phyloP scores from a whole-genome alignment of 2,113 vertebrate species.

The Toxotes chatareus region DNA sequence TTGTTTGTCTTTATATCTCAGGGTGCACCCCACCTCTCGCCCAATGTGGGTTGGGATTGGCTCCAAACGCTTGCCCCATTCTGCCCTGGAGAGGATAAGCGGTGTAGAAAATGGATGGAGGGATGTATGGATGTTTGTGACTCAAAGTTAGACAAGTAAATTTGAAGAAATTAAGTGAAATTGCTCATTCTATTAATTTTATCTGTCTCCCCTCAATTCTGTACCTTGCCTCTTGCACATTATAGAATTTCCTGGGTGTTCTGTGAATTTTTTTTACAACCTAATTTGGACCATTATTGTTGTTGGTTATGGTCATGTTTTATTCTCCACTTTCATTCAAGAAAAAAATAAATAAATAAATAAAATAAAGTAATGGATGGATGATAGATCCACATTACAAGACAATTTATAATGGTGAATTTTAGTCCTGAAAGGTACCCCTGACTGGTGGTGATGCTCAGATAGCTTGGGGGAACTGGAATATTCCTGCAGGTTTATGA shows the following conservation, averaged over 20 bases:
- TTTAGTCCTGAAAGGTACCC: neutral
- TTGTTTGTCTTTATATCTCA: too few relatives aligned
- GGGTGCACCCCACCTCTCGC: too few relatives aligned
- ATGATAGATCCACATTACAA: neutral
- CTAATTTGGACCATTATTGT: neutral
- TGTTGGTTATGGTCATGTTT: neutral
- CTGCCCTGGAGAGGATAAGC: too few relatives aligned
- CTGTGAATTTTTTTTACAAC: neutral
- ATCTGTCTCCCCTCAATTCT: neutral
- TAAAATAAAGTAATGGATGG: neutral
- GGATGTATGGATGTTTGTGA: too few relatives aligned
- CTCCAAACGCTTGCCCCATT: too few relatives aligned
- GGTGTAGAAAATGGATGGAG: too few relatives aligned
- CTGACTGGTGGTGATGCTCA: neutral
- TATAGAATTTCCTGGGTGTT: too few relatives aligned
- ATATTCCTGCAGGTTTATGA: constrained; percentile 9
- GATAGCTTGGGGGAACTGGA: neutral
- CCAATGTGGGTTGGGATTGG: too few relatives aligned
- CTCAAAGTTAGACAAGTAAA: too few relatives aligned
- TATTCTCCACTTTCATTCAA: neutral
- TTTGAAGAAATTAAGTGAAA: too few relatives aligned
- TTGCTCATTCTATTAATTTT: too few relatives aligned
- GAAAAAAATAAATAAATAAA: neutral
- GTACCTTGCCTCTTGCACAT: too few relatives aligned
- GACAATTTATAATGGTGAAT: neutral